phyloP scores from a whole-genome alignment of 2,888 invertebrate species.

The Cephalotes varians region DNA sequence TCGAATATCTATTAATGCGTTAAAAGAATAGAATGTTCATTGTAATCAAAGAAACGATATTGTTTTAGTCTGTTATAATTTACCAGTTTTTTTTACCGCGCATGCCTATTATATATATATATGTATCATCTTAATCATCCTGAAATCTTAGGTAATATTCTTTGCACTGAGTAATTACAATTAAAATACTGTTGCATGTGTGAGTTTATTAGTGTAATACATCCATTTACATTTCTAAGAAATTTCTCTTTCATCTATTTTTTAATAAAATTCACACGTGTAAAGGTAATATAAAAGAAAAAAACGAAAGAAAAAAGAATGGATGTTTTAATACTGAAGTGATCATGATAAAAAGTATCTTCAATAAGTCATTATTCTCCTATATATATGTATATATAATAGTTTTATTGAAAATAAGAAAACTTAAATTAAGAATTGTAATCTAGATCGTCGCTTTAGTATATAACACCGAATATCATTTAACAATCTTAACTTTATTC shows the following conservation, averaged over 20 bases:
- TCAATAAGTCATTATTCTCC: conserved; percentile 34
- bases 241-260: neutral
- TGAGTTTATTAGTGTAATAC: conserved; percentile 14
- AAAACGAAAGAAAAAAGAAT: neutral
- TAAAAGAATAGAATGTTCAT: neutral
- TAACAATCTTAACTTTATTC: conserved; percentile 84
- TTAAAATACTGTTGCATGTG: neutral
- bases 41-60: neutral
- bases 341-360: neutral
- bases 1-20: neutral
- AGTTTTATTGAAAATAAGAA: conserved; percentile 69
- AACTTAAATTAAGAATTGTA: conserved; percentile 65
- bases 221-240: neutral
- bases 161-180: neutral
- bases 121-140: neutral
- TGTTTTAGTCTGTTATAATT: neutral
- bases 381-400: conserved; percentile 54
- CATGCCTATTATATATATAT: neutral
- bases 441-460: conserved; percentile 78
- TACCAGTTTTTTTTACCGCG: neutral
- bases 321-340: conserved; percentile 9
- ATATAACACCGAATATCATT: conserved; percentile 84
- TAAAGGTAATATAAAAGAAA: neutral
- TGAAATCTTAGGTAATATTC: neutral
- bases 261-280: neutral